Evolutionary conservation across 2,797 vertebrate species (phyloP), one percentile per base, ranked within the genome.

Genomic region (Hafferia zeledoni): DNA sequence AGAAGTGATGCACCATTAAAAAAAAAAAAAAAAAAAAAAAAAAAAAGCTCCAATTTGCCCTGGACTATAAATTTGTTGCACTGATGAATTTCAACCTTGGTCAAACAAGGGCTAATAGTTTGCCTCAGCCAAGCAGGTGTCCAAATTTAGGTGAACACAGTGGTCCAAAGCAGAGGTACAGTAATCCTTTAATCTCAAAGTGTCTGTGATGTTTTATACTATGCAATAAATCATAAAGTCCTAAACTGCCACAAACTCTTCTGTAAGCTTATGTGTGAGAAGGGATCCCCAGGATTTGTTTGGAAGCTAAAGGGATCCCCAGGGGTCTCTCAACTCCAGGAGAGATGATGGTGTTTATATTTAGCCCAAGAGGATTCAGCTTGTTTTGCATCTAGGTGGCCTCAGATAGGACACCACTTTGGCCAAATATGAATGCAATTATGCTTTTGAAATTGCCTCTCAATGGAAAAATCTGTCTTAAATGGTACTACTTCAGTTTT

Each of bases 401-500:
- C 83, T 84, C 52, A 86, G 52, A 94, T 10, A 77, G 46, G 67
- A 63, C 49, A 27, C 17, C 3, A 24, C 13, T 65, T 82, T n/a
- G 61, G 64, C 68, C 31, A 90, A 92, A 92, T 35, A 60, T 50
- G 72, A 91, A 67, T 27, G 16, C 61, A 94, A 94, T 59, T 72
- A 19, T 89, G 46, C 39, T 92, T 87, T 81, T 81, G 25, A 85
- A 93, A 93, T 47, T 2, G 2, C 13, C 33, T 85, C 63, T 94
- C 65, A 72, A 33, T 64, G 80, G 89, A 95, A 94, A 95, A 96
- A 87, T 90, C 59, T 11, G 0, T 89, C 71, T 94, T 77, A 50
- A 94, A 80, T 74, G 49, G 37, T 57, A 60, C 49, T 60, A 60
- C 77, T 96, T 94, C 67, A 72, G 49, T 60, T 94, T 90, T 96